Evolutionary conservation across 2,888 invertebrate species (phyloP).

Genomic region (Phengaris arion): DNA sequence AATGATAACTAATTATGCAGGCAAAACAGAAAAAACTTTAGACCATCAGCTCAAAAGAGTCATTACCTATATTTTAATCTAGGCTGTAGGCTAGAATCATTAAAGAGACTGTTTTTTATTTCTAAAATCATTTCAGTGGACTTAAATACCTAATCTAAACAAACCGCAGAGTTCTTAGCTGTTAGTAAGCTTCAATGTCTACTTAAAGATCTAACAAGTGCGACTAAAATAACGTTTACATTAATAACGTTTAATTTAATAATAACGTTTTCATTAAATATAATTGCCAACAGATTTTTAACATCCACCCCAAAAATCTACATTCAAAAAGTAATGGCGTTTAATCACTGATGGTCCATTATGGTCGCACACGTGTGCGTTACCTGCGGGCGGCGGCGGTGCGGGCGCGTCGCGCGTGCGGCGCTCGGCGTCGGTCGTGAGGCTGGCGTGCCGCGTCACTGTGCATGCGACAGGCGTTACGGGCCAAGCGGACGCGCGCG

Average conservation of each 20-base stretch:
- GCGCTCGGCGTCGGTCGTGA: slow-evolving; percentile 61
- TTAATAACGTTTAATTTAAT: no score
- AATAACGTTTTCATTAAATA: no score
- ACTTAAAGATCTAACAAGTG: no score
- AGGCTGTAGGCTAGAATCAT: neutral
- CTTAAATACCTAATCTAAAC: no score
- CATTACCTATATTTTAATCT: neutral
- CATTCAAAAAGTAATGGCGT: neutral
- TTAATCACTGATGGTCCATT: slow-evolving; percentile 1
- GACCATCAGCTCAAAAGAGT: neutral
- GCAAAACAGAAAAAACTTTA: neutral
- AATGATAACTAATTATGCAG: slow-evolving; percentile 7
- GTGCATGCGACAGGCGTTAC: slow-evolving; percentile 63
- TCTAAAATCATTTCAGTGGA: neutral
- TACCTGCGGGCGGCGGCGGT: slow-evolving; percentile 60
- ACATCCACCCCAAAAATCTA: no score
- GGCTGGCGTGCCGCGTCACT: slow-evolving; percentile 73
- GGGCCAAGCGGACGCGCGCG: slow-evolving; percentile 33
- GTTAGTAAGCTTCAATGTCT: no score
- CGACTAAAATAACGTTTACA: no score
- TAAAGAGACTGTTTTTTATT: neutral
- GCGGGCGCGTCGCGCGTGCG: slow-evolving; percentile 53
- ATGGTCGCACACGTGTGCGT: slow-evolving; percentile 34
- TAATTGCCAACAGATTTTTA: no score
- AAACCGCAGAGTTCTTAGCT: no score